Base-by-base conservation (phyloP, 2,113 vertebrate species). In the Progne subis region DNA sequence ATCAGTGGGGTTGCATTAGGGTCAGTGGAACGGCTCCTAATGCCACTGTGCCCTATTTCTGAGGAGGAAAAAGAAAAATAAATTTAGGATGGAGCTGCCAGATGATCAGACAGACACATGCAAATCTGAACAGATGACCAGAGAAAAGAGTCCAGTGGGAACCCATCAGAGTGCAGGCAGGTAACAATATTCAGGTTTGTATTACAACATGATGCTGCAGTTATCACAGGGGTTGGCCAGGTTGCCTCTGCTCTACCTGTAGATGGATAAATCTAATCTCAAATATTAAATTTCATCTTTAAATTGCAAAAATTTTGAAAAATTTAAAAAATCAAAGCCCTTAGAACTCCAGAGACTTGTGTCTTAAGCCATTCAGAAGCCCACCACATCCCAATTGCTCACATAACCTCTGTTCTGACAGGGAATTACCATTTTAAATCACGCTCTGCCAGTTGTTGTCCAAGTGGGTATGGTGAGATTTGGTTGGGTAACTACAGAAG, bases 341-440 rank as follows among this genome's bases (percentile, higher is more conserved):
- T 39, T 6, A 37, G 37, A 37, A 8, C 37, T 37, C 10, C 52
- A 60, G 1, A 2, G 52, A 21, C 15, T 18, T 18, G 57, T 60
- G 26, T 13, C 46, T 37, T 5, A 5, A 47, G 46, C 44, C 56
- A 8, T 5, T 29, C 12, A 7, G 23, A 47, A 11, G 3, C 65
- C 50, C 52, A 75, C 3, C 56, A 64, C 0, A 0, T 6, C 29
- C 37, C 3, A 21, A 49, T 1, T 28, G 14, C 17, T 50, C 69
- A 4, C 29, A 32, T 0, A 4, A 39, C 2, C 56, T 24, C 55
- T 23, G 57, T 8, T 43, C 37, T 57, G 26, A 21, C 49, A 17
- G 0, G 7, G 26, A 9, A 43, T 16, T 14, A 2, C 9, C 39
- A 32, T 41, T 37, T 13, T 2, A 7, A 74, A 29, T 3, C 67